Percentiles rank a stretch among this genome's conserved stretches.
These are phyloP conservation scores for Spea bombifrons DNA, from an alignment of 2,113 vertebrate species.

Conservation along the genomic window DNA sequence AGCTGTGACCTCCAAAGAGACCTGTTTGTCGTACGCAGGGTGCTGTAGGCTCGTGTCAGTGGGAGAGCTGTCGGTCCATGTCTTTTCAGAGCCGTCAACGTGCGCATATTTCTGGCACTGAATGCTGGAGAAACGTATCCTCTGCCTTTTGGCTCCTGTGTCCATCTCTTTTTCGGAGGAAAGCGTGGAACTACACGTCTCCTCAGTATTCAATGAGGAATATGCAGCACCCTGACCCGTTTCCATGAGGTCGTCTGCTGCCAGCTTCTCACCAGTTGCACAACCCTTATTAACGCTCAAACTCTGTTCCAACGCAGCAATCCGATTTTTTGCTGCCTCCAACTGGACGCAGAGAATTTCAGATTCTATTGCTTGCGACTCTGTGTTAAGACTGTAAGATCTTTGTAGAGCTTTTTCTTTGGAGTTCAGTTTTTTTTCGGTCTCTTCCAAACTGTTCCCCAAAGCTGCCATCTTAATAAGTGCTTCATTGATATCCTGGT, in stretches of 20 bases:
- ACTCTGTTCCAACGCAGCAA: slow-evolving; percentile 66
- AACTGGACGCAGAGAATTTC: slow-evolving; percentile 66
- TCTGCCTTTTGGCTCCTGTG: slow-evolving; percentile 76
- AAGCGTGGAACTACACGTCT: slow-evolving; percentile 22
- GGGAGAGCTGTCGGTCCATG: slow-evolving; percentile 67
- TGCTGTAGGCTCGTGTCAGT: slow-evolving; percentile 71
- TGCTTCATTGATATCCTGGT: slow-evolving; percentile 82
- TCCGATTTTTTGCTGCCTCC: slow-evolving; percentile 66
- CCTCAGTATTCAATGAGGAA: slow-evolving; percentile 22
- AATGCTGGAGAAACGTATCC: slow-evolving; percentile 88
- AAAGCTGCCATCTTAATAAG: slow-evolving; percentile 82
- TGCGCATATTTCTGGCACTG: slow-evolving; percentile 87
- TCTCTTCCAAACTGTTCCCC: slow-evolving; percentile 83
- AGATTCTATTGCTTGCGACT: slow-evolving; percentile 57
- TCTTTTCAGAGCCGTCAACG: slow-evolving; percentile 67
- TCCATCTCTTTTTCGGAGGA: slow-evolving; percentile 60
- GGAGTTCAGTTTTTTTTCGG: slow-evolving; percentile 75
- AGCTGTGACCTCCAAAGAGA: slow-evolving; percentile 66
- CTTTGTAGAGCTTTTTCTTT: slow-evolving; percentile 79
- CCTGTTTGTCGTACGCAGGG: slow-evolving; percentile 66
- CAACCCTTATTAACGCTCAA: slow-evolving; percentile 58
- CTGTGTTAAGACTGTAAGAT: slow-evolving; percentile 57
- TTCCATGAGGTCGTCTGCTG: slow-evolving; percentile 51
- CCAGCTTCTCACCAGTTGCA: slow-evolving; percentile 22
- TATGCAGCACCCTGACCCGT: slow-evolving; percentile 17